Base-by-base conservation (phyloP, 2,797 vertebrate genomes). In the Chelonia mydas region DNA sequence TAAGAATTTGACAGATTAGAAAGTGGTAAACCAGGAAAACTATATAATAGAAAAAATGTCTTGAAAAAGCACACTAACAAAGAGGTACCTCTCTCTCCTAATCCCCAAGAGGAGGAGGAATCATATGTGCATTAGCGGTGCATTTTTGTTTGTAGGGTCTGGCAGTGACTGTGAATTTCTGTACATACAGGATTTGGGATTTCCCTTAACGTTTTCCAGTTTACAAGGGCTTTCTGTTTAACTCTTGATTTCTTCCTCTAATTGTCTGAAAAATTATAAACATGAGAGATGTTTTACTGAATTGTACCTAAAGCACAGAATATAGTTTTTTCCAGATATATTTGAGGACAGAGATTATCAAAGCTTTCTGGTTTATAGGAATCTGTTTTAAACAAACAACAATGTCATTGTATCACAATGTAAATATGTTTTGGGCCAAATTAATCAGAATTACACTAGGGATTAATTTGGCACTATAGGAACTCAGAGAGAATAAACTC, bases 401-500 rank as follows among this genome's bases (percentile, higher is more conserved):
- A 76, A 0, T 53, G 23, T 3, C 11, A 72, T 72, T 88, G 37
- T 89, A 86, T 12, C 8, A 84, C 7, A 57, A 51, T 8, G 8
- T 15, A 72, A 37, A 37, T 21, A 37, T 37, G 61, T 50, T 86
- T 77, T 83, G 11, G 1, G 55, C 86, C 23, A 33, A 84, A 84
- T 83, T 79, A 6, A 91, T 88, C 16, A 91, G 77, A 84, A 37
- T 37, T 1, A 88, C 88, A 88, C 61, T 37, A 88, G 83, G 45
- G n/a, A 84, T 55, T 0, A 86, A 84, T 88, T 90, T 88, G 5
- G 76, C 3, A 2, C 1, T 5, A 61, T 21, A 92, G 23, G 19
- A 59, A 72, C 0, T 0, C 31, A 25, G 50, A 21, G 41, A 10
- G 88, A 9, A 50, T 6, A 84, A 91, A 74, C 47, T 85, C 50